These are phyloP conservation scores for Anas acuta DNA, from an alignment of 2,797 vertebrate genomes.

Conservation along the genomic window DNA sequence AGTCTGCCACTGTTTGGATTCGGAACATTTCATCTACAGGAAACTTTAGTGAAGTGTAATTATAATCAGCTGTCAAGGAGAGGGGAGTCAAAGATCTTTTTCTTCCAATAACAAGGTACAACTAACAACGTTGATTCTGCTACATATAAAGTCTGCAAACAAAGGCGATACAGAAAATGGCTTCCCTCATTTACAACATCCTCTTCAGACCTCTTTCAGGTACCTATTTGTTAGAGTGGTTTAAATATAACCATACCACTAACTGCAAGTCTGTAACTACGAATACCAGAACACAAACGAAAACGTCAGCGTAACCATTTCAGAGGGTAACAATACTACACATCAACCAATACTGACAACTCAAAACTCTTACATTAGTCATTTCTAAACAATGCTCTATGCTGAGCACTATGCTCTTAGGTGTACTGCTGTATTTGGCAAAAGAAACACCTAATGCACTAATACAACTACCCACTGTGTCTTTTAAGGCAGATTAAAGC, in stretches of 20 bases:
- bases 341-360: not conserved
- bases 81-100: not conserved
- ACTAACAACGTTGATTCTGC: not conserved
- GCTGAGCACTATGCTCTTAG: not conserved
- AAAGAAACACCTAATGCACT: not conserved
- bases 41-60: not conserved
- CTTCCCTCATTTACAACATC: not conserved
- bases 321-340: not conserved
- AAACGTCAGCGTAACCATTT: not conserved
- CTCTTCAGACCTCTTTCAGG: not conserved
- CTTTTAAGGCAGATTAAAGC: not conserved
- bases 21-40: not conserved
- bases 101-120: not conserved
- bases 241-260: not conserved
- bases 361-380: not conserved
- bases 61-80: not conserved
- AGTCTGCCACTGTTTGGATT: not conserved
- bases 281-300: not conserved
- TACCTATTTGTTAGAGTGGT: accelerated
- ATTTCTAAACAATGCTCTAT: not conserved
- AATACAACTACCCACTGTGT: not conserved
- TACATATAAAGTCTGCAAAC: not conserved
- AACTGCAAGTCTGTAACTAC: accelerated
- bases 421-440: not conserved
- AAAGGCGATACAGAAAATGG: not conserved